Conservation (phyloP, 1,140 invertebrate species). For the Gerris buenoi region DNA sequence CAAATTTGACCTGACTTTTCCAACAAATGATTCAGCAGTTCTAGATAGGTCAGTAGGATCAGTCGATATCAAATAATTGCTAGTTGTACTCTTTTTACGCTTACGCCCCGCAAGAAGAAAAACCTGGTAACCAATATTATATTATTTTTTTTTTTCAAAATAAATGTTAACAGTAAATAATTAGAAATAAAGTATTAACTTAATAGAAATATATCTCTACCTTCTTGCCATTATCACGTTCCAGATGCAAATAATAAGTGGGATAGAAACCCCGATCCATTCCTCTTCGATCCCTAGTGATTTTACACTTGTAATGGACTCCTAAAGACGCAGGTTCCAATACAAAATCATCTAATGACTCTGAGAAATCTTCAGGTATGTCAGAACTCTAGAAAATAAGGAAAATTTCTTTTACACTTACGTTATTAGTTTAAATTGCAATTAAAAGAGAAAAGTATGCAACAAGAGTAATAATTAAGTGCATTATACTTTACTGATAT, state of each 20-base stretch:
- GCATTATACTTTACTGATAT: too few relatives aligned
- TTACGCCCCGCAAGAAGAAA: conserved; percentile 92
- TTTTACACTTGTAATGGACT: conserved; percentile 86
- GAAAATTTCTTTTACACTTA: too few relatives aligned
- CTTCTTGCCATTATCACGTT: conserved; percentile 85
- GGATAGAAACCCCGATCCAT: conserved; percentile 95
- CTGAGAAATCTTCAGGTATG: conserved; percentile 51
- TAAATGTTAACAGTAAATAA: too few relatives aligned
- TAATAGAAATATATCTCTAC: too few relatives aligned
- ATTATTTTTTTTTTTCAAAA: too few relatives aligned
- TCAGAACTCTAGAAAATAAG: too few relatives aligned
- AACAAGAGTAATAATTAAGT: too few relatives aligned
- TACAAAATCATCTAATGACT: conserved; percentile 83
- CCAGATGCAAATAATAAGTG: conserved; percentile 94
- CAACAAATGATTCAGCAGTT: conserved; percentile 79
- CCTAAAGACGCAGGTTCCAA: conserved; percentile 81
- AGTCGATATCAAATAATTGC: conserved; percentile 95
- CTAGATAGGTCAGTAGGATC: conserved; percentile 95
- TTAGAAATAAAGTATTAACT: too few relatives aligned
- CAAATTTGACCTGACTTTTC: conserved; percentile 90
- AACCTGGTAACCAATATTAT: too few relatives aligned
- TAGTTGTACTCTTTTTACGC: conserved; percentile 93
- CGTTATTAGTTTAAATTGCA: too few relatives aligned
- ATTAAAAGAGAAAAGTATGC: too few relatives aligned
- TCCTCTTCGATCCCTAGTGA: conserved; percentile 92